These are phyloP conservation scores for Acanthochromis polyacanthus DNA, from an alignment of 2,113 vertebrate genomes.

Conservation along the genomic window DNA sequence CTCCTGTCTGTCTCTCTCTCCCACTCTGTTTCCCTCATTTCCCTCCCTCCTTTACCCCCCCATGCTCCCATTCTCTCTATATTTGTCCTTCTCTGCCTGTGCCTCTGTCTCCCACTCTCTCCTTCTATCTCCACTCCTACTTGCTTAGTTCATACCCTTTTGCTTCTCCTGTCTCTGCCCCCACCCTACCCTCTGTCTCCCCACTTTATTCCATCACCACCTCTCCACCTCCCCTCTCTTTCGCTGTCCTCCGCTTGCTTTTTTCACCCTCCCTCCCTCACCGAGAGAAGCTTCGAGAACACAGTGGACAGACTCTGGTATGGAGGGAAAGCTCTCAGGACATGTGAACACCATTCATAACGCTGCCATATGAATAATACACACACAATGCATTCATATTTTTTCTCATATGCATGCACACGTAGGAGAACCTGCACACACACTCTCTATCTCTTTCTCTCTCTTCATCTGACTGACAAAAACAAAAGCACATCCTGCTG, in stretches of 20 bases:
- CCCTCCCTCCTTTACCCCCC: conserved; percentile 22
- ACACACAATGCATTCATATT: conserved; percentile 45
- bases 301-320: conserved; percentile 40
- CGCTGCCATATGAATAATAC: conserved; percentile 66
- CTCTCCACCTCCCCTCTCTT: conserved; percentile 16
- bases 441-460: neutral
- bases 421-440: neutral
- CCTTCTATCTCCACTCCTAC: conserved; percentile 20
- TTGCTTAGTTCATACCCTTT: conserved; percentile 5
- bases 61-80: conserved; percentile 41
- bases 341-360: conserved; percentile 68
- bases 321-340: conserved; percentile 53
- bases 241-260: conserved; percentile 5
- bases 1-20: conserved; percentile 33
- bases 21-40: conserved; percentile 38
- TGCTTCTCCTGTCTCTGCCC: neutral
- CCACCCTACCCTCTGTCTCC: conserved; percentile 17
- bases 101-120: conserved; percentile 20
- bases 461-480: conserved; percentile 24
- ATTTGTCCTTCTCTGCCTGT: conserved; percentile 60
- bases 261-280: neutral
- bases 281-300: conserved; percentile 71
- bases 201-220: conserved; percentile 40
- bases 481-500: conserved; percentile 40
- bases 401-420: conserved; percentile 38